Percentiles rank a stretch among this genome's conserved stretches.
Conservation (phyloP, 2,797 vertebrate species). For the Cirrhinus mrigala region DNA sequence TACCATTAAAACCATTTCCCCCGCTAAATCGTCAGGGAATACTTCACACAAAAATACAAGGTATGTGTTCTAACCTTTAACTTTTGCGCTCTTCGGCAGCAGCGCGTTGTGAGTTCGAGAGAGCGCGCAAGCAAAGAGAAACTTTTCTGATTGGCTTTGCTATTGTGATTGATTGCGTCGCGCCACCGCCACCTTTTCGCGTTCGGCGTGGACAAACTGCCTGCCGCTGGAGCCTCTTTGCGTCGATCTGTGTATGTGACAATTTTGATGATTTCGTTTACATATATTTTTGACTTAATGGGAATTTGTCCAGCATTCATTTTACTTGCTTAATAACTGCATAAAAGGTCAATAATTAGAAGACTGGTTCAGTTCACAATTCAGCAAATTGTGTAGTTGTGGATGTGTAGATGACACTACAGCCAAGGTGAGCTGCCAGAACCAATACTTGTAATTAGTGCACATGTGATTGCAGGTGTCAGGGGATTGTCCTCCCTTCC, state of each 20-base stretch:
- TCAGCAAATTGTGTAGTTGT: neutral
- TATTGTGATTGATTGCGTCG: neutral
- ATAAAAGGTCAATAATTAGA: neutral
- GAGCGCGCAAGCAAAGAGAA: too few species aligned
- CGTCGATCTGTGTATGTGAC: neutral
- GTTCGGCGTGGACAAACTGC: neutral
- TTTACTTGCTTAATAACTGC: neutral
- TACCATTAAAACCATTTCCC: neutral
- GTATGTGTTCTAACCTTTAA: neutral
- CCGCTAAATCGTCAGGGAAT: neutral
- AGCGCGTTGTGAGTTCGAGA: too few species aligned
- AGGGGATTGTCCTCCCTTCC: constrained; percentile 38
- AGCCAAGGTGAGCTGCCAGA: constrained; percentile 40
- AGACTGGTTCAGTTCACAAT: neutral
- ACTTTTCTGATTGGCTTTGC: neutral
- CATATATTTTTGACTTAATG: neutral
- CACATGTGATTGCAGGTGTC: constrained; percentile 49
- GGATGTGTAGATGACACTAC: neutral
- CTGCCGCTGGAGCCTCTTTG: neutral
- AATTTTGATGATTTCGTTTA: neutral
- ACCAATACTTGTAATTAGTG: constrained; percentile 43
- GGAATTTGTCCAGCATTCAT: neutral
- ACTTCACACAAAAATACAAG: neutral
- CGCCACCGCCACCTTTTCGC: neutral
- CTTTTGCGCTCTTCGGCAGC: too few species aligned